Evolutionary conservation across 2,888 invertebrate genomes (phyloP), one percentile per base, ranked within the genome.

Genomic region (Eristalis pertinax): DNA sequence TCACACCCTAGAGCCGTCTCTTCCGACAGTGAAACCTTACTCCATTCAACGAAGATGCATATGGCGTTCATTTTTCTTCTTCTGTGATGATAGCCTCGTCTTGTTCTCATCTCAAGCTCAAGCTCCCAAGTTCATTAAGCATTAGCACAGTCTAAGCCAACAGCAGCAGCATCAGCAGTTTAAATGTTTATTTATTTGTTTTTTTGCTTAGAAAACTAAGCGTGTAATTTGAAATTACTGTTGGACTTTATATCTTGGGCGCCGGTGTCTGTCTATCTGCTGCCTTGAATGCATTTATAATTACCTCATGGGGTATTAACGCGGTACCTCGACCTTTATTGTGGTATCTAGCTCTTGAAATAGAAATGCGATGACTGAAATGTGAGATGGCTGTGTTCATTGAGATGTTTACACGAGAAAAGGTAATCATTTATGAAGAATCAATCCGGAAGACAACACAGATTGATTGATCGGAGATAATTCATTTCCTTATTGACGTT

Each of bases 371-470:
- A 50, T 50, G 19, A n/a, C n/a, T 7, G 60, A 26, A 26, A 26
- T 60, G 24, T 60, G 26, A 13, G 32, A 32, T 32, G 32, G 10
- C 32, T 32, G 32, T 10, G 32, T 32, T 26, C 26, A 11, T 60
- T 2, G 22, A 24, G 58, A 58, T 58, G 58, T 4, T 43, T 50
- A 8, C 50, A 19, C 50, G 26, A 13, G 67, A 43, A n/a, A 43
- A 77, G 10, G 26, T 26, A 26, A 60, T 60, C 60, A 43, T 69
- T 69, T 41, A 35, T 85, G 58, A 68, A 38, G 64, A 72, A 15
- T 58, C n/a, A 60, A 86, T 83, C 75, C 86, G 86, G 86, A 86
- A 86, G 83, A 83, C 74, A 82, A 65, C n/a, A 24, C 63, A 62
- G 78, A 83, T 70, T 78, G 70, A 82, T 86, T 78, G 82, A 78